These are phyloP conservation scores for Nothoprocta perdicaria DNA, from an alignment of 2,113 vertebrate genomes.

Conservation along the genomic window DNA sequence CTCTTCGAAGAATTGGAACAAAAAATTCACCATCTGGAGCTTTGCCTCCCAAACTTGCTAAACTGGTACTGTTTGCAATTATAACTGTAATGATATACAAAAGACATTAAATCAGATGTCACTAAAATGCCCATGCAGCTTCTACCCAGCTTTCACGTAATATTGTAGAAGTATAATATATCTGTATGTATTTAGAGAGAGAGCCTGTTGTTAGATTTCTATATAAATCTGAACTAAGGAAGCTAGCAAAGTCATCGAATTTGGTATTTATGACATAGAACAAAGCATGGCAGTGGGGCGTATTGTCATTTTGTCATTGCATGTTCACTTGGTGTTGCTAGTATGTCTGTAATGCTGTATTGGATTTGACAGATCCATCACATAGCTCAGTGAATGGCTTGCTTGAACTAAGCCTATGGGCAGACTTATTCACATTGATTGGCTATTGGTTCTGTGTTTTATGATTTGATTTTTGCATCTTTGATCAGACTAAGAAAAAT, in stretches of 20 bases:
- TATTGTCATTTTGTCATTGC: constrained; percentile 81
- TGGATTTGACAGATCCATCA: constrained; percentile 75
- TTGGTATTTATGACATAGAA: constrained; percentile 44
- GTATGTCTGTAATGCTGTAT: constrained; percentile 73
- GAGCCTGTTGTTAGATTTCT: neutral
- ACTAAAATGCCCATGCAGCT: neutral
- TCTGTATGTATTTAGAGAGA: too few species aligned
- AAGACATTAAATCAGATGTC: neutral
- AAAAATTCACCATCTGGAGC: neutral
- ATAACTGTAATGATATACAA: neutral
- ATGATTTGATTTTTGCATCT: constrained; percentile 76
- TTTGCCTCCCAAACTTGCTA: constrained; percentile 1
- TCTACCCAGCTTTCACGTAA: neutral
- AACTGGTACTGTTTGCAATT: constrained; percentile 13
- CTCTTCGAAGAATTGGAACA: constrained; percentile 19
- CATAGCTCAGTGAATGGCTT: constrained; percentile 84
- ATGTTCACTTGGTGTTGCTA: constrained; percentile 79
- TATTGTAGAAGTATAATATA: neutral
- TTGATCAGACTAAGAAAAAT: neutral
- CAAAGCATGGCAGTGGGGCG: constrained; percentile 78
- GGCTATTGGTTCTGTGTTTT: constrained; percentile 77
- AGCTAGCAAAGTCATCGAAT: neutral
- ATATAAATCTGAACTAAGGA: neutral
- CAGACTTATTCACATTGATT: constrained; percentile 68
- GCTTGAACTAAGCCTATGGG: constrained; percentile 78